Percentiles rank a stretch among this genome's conserved stretches.
phyloP scores from a whole-genome alignment of 2,797 vertebrate genomes.

The Gambelia wislizenii region DNA sequence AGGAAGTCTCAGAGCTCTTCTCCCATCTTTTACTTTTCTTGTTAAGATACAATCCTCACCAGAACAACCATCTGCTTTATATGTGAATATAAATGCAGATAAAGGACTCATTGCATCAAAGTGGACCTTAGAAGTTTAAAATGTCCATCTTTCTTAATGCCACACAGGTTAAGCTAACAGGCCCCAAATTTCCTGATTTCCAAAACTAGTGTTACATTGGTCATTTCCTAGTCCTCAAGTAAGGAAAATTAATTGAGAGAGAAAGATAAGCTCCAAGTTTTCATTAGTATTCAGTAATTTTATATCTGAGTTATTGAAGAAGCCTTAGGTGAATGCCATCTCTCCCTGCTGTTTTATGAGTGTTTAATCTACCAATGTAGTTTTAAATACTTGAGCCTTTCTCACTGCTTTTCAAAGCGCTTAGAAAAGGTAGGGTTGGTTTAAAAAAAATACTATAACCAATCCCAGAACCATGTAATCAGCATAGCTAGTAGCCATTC shows the following conservation, averaged over 20 bases:
- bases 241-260: background rate
- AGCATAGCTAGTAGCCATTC: too few relatives aligned
- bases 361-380: background rate
- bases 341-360: background rate
- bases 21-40: background rate
- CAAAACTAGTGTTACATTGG: background rate
- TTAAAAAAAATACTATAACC: too few relatives aligned
- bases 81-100: background rate
- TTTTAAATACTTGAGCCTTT: constrained; percentile 1
- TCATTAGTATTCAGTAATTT: background rate
- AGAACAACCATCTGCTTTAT: background rate
- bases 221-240: background rate
- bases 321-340: background rate
- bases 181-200: background rate
- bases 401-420: background rate
- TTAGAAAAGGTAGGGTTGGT: too few relatives aligned
- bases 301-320: background rate
- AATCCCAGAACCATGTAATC: too few relatives aligned
- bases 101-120: background rate
- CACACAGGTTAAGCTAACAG: background rate
- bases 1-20: too few relatives aligned
- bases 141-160: background rate
- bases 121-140: background rate
- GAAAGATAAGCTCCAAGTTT: background rate
- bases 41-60: background rate